These are phyloP conservation scores for Euphonia xanthogaster DNA, from an alignment of 2,797 vertebrate species.

Conservation along the genomic window DNA sequence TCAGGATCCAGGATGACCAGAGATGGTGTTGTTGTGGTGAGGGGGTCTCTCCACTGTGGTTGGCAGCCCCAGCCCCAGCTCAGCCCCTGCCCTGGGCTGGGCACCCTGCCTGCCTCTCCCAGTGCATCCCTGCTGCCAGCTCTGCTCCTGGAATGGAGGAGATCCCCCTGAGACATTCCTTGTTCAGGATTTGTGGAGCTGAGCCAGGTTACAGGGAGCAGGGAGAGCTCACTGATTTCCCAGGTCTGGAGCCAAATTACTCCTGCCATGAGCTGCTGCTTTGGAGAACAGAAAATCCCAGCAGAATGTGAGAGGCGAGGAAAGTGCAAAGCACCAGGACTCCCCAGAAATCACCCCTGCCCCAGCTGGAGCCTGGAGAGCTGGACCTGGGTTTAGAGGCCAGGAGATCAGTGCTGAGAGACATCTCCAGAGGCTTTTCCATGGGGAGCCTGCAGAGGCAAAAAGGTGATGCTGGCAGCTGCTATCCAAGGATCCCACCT, in stretches of 20 bases:
- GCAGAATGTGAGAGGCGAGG: neutral
- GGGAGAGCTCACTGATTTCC: neutral
- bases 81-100: neutral
- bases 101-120: neutral
- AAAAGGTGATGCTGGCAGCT: neutral
- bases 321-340: neutral
- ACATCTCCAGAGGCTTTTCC: neutral
- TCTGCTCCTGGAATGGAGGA: neutral
- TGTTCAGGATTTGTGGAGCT: neutral
- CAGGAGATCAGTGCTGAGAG: neutral
- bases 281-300: neutral
- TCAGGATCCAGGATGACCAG: neutral
- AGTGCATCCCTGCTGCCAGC: neutral
- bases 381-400: neutral
- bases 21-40: accelerated
- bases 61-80: neutral
- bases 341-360: neutral
- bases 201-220: neutral
- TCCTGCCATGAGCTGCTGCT: neutral
- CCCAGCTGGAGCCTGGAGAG: neutral
- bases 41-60: neutral
- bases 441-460: neutral
- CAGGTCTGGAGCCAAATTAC: neutral
- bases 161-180: neutral
- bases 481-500: neutral